Conservation (phyloP, 2,888 invertebrate genomes). For the Metallyticus violacea region DNA sequence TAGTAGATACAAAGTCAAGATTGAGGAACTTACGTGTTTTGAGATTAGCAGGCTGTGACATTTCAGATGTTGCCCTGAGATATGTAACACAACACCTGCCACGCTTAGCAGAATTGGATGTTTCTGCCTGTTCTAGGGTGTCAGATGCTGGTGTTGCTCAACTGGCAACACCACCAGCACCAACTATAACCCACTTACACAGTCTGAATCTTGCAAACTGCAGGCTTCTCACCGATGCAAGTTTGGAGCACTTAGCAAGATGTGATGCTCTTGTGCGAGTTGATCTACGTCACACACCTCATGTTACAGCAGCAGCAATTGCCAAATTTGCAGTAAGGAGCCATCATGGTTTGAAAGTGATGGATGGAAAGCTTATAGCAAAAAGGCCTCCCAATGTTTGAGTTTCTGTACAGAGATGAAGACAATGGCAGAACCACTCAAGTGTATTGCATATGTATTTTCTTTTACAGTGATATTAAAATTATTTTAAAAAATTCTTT, state of each 20-base stretch:
- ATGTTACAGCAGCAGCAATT: slow-evolving; percentile 76
- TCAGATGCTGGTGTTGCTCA: slow-evolving; percentile 90
- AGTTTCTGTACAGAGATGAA: background rate
- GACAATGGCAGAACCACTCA: background rate
- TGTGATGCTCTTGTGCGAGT: slow-evolving; percentile 70
- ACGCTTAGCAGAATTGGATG: slow-evolving; percentile 69
- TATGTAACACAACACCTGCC: slow-evolving; percentile 75
- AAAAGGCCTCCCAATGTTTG: slow-evolving; percentile 20
- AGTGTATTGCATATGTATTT: background rate
- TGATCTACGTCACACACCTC: slow-evolving; percentile 76
- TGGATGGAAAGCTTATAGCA: slow-evolving; percentile 31
- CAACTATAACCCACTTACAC: slow-evolving; percentile 59
- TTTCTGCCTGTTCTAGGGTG: slow-evolving; percentile 79
- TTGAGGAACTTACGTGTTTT: slow-evolving; percentile 74
- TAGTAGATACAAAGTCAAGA: slow-evolving; percentile 70
- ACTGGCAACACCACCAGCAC: slow-evolving; percentile 71
- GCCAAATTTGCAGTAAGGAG: slow-evolving; percentile 70
- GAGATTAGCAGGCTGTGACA: slow-evolving; percentile 80
- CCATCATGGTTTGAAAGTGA: slow-evolving; percentile 30
- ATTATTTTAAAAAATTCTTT: background rate
- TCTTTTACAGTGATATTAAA: background rate
- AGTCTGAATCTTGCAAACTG: slow-evolving; percentile 80
- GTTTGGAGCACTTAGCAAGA: slow-evolving; percentile 75
- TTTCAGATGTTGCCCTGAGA: slow-evolving; percentile 82
- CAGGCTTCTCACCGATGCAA: slow-evolving; percentile 75